These are phyloP conservation scores for Drosophila flavopinicola DNA, from an alignment of 2,888 invertebrate genomes.

Conservation along the genomic window DNA sequence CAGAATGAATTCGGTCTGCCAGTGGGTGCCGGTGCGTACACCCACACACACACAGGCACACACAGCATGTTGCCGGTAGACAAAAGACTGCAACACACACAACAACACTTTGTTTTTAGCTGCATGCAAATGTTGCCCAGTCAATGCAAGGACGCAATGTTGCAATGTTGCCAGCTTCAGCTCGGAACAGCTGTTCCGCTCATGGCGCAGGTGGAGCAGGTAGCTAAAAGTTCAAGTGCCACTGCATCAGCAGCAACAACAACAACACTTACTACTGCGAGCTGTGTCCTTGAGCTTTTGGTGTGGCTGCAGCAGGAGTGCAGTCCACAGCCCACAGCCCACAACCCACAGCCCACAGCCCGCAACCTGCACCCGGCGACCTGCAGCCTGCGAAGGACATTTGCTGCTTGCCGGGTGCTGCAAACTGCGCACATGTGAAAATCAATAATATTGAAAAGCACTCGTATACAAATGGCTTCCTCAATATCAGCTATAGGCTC, in stretches of 20 bases:
- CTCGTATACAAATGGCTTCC: conserved; percentile 4
- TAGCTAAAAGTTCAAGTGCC: conserved; percentile 56
- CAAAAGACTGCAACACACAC: conserved; percentile 5
- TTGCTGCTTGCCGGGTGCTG: conserved; percentile 52
- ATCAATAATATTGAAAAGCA: conserved; percentile 56
- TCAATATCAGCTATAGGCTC: not conserved
- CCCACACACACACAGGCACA: conserved; percentile 42
- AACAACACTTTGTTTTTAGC: conserved; percentile 38
- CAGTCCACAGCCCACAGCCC: conserved; percentile 32
- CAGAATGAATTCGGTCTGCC: conserved; percentile 21
- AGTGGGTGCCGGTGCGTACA: conserved; percentile 26
- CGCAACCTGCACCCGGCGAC: conserved; percentile 63
- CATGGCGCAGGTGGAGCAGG: conserved; percentile 19
- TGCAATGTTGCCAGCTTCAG: conserved; percentile 48
- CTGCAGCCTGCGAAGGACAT: conserved; percentile 71
- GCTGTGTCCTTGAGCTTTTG: conserved; percentile 60
- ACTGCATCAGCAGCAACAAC: conserved; percentile 39
- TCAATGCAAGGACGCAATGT: conserved; percentile 41
- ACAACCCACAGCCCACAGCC: conserved; percentile 32
- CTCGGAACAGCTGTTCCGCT: conserved; percentile 63
- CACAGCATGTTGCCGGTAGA: conserved; percentile 32
- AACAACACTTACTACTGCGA: conserved; percentile 16
- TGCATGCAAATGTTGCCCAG: conserved; percentile 50
- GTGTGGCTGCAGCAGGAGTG: conserved; percentile 35
- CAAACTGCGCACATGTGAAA: conserved; percentile 52